A percentile compares a stretch with the other conserved stretches of the same genome.
Evolutionary conservation across 2,797 vertebrate species (phyloP).

Genomic region (Diplodus puntazzo): DNA sequence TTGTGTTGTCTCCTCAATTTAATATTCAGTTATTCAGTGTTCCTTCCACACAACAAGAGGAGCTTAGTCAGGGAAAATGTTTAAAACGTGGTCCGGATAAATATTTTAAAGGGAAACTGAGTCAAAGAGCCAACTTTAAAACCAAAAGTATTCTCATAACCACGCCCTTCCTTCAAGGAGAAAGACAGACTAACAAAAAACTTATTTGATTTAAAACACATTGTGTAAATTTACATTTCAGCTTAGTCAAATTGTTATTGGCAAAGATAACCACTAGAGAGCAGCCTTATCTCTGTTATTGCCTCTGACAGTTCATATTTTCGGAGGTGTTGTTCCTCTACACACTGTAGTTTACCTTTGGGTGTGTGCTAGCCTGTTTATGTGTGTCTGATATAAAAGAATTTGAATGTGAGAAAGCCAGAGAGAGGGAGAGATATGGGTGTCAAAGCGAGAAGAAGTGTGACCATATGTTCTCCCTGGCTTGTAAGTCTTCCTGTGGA

Average conservation of each 20-base stretch:
- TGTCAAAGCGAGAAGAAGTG: slow-evolving; percentile 4
- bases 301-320: not conserved
- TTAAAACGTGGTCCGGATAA: not conserved
- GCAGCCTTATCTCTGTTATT: slow-evolving; percentile 44
- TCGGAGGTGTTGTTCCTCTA: not conserved
- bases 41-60: not conserved
- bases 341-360: not conserved
- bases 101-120: slow-evolving; percentile 24
- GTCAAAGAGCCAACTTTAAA: slow-evolving; percentile 9
- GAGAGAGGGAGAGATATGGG: not conserved
- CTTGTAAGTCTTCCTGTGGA: slow-evolving; percentile 49
- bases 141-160: not conserved
- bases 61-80: slow-evolving; percentile 1
- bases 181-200: not conserved
- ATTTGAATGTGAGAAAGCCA: not conserved
- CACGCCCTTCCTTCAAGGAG: not conserved
- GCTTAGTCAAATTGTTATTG: slow-evolving; percentile 22
- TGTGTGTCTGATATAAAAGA: slow-evolving; percentile 5
- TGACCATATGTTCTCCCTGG: slow-evolving; percentile 47
- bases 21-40: slow-evolving; percentile 30
- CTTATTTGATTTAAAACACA: not conserved
- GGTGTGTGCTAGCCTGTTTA: not conserved
- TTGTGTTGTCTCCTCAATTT: slow-evolving; percentile 29
- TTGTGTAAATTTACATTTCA: not conserved
- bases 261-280: slow-evolving; percentile 54